Evolutionary conservation across 2,888 invertebrate genomes (phyloP).

Genomic region (Slavum lentiscoides): DNA sequence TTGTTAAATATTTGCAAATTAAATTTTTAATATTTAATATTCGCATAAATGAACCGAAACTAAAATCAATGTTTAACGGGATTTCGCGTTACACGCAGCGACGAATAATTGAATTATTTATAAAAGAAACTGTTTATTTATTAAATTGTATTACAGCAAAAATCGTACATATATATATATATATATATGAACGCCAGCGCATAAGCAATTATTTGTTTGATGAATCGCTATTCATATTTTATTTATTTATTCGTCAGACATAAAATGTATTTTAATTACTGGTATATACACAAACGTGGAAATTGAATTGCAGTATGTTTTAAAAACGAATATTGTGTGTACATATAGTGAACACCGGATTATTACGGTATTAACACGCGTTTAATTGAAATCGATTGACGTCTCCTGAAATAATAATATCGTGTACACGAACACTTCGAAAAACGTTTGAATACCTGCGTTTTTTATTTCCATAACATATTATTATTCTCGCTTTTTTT

Average conservation of each 20-base stretch:
- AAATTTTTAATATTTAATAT: not conserved
- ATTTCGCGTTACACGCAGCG: not conserved
- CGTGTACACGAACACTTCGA: not conserved
- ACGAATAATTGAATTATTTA: constrained; percentile 18
- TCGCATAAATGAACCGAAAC: not conserved
- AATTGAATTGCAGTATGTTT: constrained; percentile 10
- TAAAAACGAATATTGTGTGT: constrained; percentile 17
- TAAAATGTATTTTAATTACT: constrained; percentile 29
- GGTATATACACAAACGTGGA: not conserved
- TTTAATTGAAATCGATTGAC: constrained; percentile 16
- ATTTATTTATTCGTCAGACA: not conserved
- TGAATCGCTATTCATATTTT: constrained; percentile 9
- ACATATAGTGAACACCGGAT: not conserved
- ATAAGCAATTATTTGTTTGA: not conserved
- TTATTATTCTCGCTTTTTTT: too few relatives aligned
- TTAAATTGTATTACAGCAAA: constrained; percentile 3
- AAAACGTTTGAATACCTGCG: not conserved
- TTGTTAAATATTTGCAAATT: not conserved
- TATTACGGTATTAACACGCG: not conserved
- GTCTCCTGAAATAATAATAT: not conserved
- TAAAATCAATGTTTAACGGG: not conserved
- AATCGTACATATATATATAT: not conserved
- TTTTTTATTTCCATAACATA: too few relatives aligned
- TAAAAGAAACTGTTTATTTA: not conserved
- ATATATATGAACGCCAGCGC: not conserved